A percentile compares a stretch with the other conserved stretches of the same genome.
These are phyloP conservation scores for Antheraea assamensis DNA, from an alignment of 2,888 invertebrate genomes.

Conservation along the genomic window DNA sequence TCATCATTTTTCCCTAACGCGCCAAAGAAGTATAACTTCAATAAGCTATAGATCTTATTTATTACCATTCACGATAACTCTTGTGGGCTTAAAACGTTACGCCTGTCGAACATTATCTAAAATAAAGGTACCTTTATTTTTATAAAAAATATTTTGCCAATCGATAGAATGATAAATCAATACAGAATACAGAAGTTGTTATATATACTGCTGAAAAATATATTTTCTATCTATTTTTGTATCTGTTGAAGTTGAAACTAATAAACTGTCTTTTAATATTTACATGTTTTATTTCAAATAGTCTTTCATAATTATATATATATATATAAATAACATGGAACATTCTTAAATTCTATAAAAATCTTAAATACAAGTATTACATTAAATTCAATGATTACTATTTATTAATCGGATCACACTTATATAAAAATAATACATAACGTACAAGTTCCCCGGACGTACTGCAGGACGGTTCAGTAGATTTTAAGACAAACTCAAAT, in stretches of 20 bases:
- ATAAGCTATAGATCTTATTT: no score
- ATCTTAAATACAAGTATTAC: neutral
- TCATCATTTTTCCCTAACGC: no score
- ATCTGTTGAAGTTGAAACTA: slow-evolving; percentile 34
- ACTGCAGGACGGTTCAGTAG: neutral
- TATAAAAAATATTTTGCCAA: neutral
- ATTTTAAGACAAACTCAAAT: neutral
- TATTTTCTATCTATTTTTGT: slow-evolving; percentile 36
- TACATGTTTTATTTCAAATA: slow-evolving; percentile 32
- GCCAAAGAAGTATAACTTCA: no score
- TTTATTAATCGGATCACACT: slow-evolving; percentile 1
- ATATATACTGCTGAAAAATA: neutral
- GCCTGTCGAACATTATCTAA: neutral
- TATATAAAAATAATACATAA: neutral
- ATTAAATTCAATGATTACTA: neutral
- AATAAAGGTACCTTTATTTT: neutral
- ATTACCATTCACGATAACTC: neutral
- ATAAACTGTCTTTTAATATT: slow-evolving; percentile 36
- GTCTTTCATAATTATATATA: neutral
- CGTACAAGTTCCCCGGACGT: neutral
- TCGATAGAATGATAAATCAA: no score
- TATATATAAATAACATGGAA: neutral
- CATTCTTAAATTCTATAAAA: neutral
- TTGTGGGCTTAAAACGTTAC: neutral
- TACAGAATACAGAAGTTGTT: neutral